Conservation (phyloP, 2,113 vertebrate species). For the Hemiscyllium ocellatum region DNA sequence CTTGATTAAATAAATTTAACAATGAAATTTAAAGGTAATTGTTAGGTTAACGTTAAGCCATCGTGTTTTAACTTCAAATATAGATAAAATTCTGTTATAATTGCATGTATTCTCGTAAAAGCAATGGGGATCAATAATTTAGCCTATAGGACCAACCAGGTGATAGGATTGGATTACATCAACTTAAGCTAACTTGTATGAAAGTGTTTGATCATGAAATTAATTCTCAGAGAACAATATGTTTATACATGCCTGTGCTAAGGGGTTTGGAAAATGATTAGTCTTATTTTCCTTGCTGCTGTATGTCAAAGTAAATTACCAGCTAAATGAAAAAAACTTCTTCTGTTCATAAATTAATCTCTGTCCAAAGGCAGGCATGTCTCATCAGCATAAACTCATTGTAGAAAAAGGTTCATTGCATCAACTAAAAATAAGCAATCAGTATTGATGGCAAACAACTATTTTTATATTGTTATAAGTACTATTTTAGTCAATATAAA, state of each 20-base stretch:
- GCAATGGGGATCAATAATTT: neutral
- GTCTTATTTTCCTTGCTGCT: neutral
- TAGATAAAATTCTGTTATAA: neutral
- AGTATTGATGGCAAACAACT: neutral
- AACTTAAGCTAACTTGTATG: neutral
- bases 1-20: neutral
- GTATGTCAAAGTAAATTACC: no score
- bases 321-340: neutral
- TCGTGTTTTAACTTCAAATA: neutral
- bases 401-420: neutral
- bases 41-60: neutral
- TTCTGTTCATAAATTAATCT: neutral
- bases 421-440: neutral
- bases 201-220: neutral
- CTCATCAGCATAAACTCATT: no score
- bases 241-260: neutral
- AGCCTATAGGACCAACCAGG: neutral
- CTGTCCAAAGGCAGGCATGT: neutral
- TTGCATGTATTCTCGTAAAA: neutral
- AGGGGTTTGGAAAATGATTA: neutral
- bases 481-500: neutral
- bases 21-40: neutral
- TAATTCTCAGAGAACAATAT: neutral
- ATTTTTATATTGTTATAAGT: neutral
- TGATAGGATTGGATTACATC: neutral